Evolutionary conservation across 2,888 invertebrate genomes (phyloP).

Genomic region (Aphodius sticticus): DNA sequence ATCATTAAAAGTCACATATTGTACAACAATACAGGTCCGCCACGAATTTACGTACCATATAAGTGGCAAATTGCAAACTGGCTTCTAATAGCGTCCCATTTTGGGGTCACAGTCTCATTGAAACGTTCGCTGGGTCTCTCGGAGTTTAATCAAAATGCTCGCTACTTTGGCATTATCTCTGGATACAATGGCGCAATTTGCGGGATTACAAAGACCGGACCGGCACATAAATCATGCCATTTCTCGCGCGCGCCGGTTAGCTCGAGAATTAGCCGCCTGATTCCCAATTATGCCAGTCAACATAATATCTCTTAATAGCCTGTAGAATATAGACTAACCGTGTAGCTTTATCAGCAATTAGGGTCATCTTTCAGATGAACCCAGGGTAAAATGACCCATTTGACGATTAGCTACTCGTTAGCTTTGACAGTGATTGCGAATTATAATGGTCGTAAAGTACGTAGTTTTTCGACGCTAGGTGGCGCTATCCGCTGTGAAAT

Average conservation of each 20-base stretch:
- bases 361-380: slow-evolving; percentile 45
- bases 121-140: neutral
- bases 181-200: slow-evolving; percentile 41
- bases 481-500: neutral
- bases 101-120: neutral
- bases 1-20: no score
- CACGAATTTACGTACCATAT: neutral
- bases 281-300: slow-evolving; percentile 47
- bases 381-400: slow-evolving; percentile 41
- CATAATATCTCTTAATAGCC: slow-evolving; percentile 48
- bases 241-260: slow-evolving; percentile 37
- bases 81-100: neutral
- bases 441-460: neutral
- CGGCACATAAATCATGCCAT: slow-evolving; percentile 40
- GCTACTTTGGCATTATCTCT: slow-evolving; percentile 33
- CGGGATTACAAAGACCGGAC: slow-evolving; percentile 41
- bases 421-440: slow-evolving; percentile 39
- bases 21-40: no score
- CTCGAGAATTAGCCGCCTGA: slow-evolving; percentile 46
- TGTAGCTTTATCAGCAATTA: slow-evolving; percentile 44
- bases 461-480: neutral
- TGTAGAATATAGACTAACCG: slow-evolving; percentile 41
- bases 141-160: slow-evolving; percentile 31
- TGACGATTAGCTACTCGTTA: slow-evolving; percentile 44
- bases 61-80: neutral